These are phyloP conservation scores for Coleophora flavipennella DNA, from an alignment of 2,888 invertebrate genomes.

Conservation along the genomic window DNA sequence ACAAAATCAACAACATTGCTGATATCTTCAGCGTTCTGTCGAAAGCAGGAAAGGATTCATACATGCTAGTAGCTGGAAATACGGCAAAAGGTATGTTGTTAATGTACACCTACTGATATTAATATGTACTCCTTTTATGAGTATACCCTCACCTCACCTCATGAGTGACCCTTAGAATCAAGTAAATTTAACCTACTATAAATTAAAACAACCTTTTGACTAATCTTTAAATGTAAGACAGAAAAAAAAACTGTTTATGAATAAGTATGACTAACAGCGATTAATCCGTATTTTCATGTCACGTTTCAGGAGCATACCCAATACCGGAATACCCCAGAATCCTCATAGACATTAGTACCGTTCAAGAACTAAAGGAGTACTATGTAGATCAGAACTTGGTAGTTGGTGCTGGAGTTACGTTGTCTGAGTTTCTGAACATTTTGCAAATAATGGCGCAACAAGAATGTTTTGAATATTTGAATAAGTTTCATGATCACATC, in stretches of 20 bases:
- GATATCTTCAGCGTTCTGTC: constrained; percentile 63
- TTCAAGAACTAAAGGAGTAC: constrained; percentile 69
- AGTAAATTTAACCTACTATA: too few species aligned
- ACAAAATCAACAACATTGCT: constrained; percentile 57
- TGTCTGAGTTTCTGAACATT: constrained; percentile 69
- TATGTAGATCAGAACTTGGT: constrained; percentile 53
- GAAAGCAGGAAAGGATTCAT: constrained; percentile 49
- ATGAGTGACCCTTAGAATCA: too few species aligned
- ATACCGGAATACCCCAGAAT: constrained; percentile 51
- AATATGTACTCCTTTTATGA: too few species aligned
- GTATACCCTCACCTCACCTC: too few species aligned
- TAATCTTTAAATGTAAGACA: too few species aligned
- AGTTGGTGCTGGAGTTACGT: constrained; percentile 74
- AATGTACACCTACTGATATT: not conserved
- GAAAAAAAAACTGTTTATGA: too few species aligned
- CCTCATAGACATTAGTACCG: constrained; percentile 76
- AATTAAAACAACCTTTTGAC: not conserved
- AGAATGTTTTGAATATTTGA: constrained; percentile 72
- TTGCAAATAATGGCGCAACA: constrained; percentile 41
- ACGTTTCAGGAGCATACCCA: constrained; percentile 54
- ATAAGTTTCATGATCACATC: constrained; percentile 75
- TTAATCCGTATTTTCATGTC: not conserved
- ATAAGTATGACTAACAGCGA: not conserved
- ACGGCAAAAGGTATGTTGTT: constrained; percentile 74
- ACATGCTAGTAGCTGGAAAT: constrained; percentile 79